phyloP scores from a whole-genome alignment of 2,888 invertebrate genomes.

The Automeris io region DNA sequence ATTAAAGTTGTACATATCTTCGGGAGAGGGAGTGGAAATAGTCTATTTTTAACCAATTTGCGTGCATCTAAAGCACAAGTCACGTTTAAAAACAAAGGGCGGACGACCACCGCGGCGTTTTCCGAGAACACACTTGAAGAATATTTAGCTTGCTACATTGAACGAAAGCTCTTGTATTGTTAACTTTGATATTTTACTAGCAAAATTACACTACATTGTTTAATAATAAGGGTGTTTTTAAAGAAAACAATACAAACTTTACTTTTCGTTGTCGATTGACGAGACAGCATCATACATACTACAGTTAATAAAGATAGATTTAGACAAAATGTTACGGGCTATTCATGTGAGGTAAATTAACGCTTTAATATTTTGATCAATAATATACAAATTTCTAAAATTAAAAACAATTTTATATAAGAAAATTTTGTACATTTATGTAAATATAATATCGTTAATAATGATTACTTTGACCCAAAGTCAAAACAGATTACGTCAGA shows the following conservation, averaged over 20 bases:
- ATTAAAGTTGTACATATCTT: slow-evolving; percentile 19
- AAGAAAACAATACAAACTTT: too few species aligned
- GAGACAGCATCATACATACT: too few species aligned
- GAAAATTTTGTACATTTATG: not conserved
- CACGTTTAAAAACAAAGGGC: slow-evolving; percentile 67
- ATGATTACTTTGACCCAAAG: slow-evolving; percentile 2
- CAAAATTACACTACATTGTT: slow-evolving; percentile 5
- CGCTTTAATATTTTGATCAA: not conserved
- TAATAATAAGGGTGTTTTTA: not conserved
- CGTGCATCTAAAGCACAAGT: slow-evolving; percentile 59
- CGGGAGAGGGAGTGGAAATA: slow-evolving; percentile 31
- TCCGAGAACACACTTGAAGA: slow-evolving; percentile 48
- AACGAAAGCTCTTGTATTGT: slow-evolving; percentile 17
- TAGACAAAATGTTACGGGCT: too few species aligned
- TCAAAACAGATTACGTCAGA: slow-evolving; percentile 2
- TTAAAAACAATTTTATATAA: not conserved
- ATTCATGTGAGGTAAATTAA: too few species aligned
- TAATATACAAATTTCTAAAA: not conserved
- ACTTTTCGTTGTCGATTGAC: too few species aligned
- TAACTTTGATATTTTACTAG: not conserved
- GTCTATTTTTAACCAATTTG: slow-evolving; percentile 63
- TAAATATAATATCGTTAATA: not conserved
- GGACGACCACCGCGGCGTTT: slow-evolving; percentile 53
- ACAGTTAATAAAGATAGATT: too few species aligned
- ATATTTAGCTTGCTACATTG: slow-evolving; percentile 43